Percentiles rank a stretch among this genome's conserved stretches.
These are phyloP conservation scores for Meliscaeva auricollis DNA, from an alignment of 2,888 invertebrate species.

Conservation along the genomic window DNA sequence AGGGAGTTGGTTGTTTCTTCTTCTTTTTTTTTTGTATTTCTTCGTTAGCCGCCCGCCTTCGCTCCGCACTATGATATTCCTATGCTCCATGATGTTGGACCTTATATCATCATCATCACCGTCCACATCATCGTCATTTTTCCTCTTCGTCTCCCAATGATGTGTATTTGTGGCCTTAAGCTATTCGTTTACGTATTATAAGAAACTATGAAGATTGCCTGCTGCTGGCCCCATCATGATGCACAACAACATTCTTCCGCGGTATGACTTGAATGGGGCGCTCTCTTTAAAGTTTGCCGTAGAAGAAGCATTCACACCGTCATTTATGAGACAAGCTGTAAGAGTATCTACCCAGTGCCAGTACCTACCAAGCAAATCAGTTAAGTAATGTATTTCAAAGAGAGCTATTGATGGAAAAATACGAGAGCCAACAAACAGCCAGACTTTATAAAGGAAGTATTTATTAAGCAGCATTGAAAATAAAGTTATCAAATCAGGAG, in stretches of 20 bases:
- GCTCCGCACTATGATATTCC: neutral
- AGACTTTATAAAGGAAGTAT: slow-evolving; percentile 40
- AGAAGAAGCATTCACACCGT: slow-evolving; percentile 33
- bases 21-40: slow-evolving; percentile 3
- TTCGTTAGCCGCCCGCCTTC: slow-evolving; percentile 18
- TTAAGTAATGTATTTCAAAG: slow-evolving; percentile 24
- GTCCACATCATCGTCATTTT: slow-evolving; percentile 32
- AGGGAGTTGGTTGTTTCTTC: slow-evolving; percentile 62
- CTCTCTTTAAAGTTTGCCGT: slow-evolving; percentile 49
- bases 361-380: neutral
- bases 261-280: neutral
- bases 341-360: slow-evolving; percentile 19
- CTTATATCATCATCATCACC: slow-evolving; percentile 43
- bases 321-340: slow-evolving; percentile 53
- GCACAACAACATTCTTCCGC: slow-evolving; percentile 46
- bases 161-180: slow-evolving; percentile 34
- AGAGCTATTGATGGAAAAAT: slow-evolving; percentile 48
- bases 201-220: neutral
- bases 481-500: slow-evolving; percentile 57
- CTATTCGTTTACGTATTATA: slow-evolving; percentile 18
- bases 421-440: neutral
- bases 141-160: slow-evolving; percentile 11
- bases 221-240: neutral
- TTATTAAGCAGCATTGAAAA: slow-evolving; percentile 47
- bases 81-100: slow-evolving; percentile 48